Percentiles rank a stretch among this genome's conserved stretches.
phyloP scores from a whole-genome alignment of 1,140 invertebrate species.

The Polyergus mexicanus region DNA sequence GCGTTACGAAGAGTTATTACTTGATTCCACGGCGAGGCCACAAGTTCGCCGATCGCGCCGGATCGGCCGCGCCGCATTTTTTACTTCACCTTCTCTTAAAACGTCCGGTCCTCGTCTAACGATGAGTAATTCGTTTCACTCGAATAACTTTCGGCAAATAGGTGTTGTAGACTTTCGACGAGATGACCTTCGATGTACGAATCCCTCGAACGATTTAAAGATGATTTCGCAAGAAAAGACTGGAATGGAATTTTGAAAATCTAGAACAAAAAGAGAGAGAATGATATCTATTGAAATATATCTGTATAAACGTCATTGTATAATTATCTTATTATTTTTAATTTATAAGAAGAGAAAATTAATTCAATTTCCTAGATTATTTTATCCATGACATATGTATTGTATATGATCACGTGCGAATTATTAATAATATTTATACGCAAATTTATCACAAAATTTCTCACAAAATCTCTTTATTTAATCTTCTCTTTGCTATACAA shows the following conservation, averaged over 20 bases:
- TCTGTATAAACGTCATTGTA: too few relatives aligned
- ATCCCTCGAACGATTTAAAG: neutral
- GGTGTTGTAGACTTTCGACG: neutral
- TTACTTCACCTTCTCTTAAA: neutral
- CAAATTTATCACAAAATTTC: constrained; percentile 31
- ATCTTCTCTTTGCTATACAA: neutral
- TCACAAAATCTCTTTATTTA: neutral
- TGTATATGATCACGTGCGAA: neutral
- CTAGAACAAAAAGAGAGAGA: neutral
- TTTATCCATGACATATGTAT: neutral
- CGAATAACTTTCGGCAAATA: neutral
- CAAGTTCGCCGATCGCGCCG: neutral
- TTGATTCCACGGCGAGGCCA: neutral
- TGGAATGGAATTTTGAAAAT: neutral
- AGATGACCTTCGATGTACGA: too few relatives aligned
- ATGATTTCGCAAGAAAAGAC: neutral
- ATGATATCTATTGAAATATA: too few relatives aligned
- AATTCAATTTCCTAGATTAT: neutral
- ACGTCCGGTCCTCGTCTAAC: neutral
- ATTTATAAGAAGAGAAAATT: neutral
- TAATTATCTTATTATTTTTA: neutral
- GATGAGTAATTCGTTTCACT: neutral
- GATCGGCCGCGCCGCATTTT: neutral
- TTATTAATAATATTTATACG: neutral
- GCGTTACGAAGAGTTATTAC: neutral